phyloP scores from a whole-genome alignment of 2,797 vertebrate genomes.

The Bryconaethiops microstoma region DNA sequence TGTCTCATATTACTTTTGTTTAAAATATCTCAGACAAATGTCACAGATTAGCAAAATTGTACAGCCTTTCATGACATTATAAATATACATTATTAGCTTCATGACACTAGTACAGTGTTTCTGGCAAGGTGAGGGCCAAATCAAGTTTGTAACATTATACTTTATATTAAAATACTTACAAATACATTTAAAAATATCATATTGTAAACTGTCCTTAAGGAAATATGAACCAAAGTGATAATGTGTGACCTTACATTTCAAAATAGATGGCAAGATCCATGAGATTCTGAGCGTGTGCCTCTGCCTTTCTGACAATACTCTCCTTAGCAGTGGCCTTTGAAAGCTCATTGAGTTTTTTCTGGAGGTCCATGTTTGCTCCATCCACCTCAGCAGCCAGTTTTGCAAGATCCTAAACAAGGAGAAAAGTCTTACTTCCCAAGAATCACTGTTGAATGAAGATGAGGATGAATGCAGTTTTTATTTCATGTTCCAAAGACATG shows the following conservation, averaged over 20 bases:
- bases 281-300: constrained; percentile 78
- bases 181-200: not conserved
- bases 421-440: not conserved
- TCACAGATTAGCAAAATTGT: no score
- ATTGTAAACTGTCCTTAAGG: not conserved
- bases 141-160: no score
- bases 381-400: constrained; percentile 77
- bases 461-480: not conserved
- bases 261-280: constrained; percentile 74
- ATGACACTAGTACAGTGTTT: no score
- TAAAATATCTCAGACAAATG: no score
- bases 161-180: no score
- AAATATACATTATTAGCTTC: no score
- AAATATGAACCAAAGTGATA: not conserved
- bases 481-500: not conserved
- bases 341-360: constrained; percentile 70
- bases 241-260: constrained; percentile 76
- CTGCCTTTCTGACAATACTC: constrained; percentile 73
- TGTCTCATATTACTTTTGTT: no score
- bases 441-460: not conserved
- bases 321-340: constrained; percentile 68
- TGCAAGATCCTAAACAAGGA: constrained; percentile 76
- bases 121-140: no score
- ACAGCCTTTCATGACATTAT: no score
- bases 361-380: constrained; percentile 73